A percentile compares a stretch with the other conserved stretches of the same genome.
These are phyloP conservation scores for Amblyjoppa proteus DNA, from an alignment of 2,888 invertebrate genomes.

Conservation along the genomic window DNA sequence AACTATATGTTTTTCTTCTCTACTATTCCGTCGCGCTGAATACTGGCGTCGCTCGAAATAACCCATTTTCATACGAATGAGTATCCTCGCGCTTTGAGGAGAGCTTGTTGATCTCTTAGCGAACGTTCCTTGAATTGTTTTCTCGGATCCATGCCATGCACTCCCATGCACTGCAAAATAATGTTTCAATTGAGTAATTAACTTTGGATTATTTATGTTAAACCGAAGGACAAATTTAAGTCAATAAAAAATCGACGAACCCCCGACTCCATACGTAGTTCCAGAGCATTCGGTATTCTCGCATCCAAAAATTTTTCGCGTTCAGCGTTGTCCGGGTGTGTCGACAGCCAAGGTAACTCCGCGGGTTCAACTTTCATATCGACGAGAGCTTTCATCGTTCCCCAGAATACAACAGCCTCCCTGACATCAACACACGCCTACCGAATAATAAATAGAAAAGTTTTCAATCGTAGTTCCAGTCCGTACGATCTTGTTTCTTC, in stretches of 20 bases:
- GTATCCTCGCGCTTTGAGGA: slow-evolving; percentile 72
- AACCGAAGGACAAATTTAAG: background rate
- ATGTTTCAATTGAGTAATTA: background rate
- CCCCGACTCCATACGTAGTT: slow-evolving; percentile 72
- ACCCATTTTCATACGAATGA: background rate
- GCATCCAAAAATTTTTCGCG: slow-evolving; percentile 84
- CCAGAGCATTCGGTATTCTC: slow-evolving; percentile 84
- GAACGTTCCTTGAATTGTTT: slow-evolving; percentile 71
- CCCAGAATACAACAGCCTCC: slow-evolving; percentile 87
- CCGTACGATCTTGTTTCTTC: background rate
- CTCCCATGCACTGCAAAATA: slow-evolving; percentile 74
- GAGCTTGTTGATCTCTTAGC: slow-evolving; percentile 68
- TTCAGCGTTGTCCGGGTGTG: slow-evolving; percentile 86
- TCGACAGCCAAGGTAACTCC: slow-evolving; percentile 85
- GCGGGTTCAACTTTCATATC: slow-evolving; percentile 71
- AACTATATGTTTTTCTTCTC: background rate
- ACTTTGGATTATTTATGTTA: background rate
- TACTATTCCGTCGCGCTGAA: background rate
- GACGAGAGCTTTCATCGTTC: slow-evolving; percentile 83
- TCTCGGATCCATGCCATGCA: slow-evolving; percentile 75
- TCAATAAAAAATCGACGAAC: slow-evolving; percentile 66
- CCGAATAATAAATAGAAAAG: slow-evolving; percentile 17
- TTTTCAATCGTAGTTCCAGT: background rate
- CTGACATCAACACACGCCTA: slow-evolving; percentile 86
- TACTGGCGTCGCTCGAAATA: background rate